Percentiles rank a stretch among this genome's conserved stretches.
These are phyloP conservation scores for Zaprionus obscuricornis DNA, from an alignment of 2,888 invertebrate species.

Conservation along the genomic window DNA sequence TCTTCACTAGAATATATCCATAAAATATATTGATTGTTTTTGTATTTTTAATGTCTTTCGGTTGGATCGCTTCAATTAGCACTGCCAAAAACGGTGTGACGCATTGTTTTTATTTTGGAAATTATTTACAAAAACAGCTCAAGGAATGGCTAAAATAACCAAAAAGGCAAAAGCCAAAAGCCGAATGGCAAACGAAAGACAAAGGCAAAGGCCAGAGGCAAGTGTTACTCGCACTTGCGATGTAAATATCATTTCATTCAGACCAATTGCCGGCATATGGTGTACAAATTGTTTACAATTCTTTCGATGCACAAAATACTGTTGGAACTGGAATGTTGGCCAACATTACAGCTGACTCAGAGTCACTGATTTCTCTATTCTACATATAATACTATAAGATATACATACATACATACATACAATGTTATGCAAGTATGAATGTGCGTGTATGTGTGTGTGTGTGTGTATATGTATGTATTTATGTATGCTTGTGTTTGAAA, in stretches of 20 bases:
- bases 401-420: no score
- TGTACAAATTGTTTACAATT: conserved; percentile 52
- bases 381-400: no score
- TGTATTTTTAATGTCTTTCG: conserved; percentile 38
- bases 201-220: conserved; percentile 25
- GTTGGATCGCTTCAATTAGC: conserved; percentile 65
- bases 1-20: no score
- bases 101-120: conserved; percentile 68
- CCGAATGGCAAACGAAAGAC: conserved; percentile 10
- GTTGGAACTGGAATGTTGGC: conserved; percentile 39
- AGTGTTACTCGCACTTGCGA: conserved; percentile 46
- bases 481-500: conserved; percentile 12
- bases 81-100: conserved; percentile 54
- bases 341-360: conserved; percentile 43
- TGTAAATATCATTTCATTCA: conserved; percentile 61
- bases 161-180: not conserved
- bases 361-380: not conserved
- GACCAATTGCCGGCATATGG: conserved; percentile 55
- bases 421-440: no score
- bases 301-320: conserved; percentile 30
- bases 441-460: conserved; percentile 7
- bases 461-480: conserved; percentile 10
- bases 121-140: conserved; percentile 55
- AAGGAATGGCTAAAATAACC: conserved; percentile 11
- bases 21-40: no score